Base-by-base conservation (phyloP, 2,888 invertebrate genomes). In the Schizotus pectinicornis region DNA sequence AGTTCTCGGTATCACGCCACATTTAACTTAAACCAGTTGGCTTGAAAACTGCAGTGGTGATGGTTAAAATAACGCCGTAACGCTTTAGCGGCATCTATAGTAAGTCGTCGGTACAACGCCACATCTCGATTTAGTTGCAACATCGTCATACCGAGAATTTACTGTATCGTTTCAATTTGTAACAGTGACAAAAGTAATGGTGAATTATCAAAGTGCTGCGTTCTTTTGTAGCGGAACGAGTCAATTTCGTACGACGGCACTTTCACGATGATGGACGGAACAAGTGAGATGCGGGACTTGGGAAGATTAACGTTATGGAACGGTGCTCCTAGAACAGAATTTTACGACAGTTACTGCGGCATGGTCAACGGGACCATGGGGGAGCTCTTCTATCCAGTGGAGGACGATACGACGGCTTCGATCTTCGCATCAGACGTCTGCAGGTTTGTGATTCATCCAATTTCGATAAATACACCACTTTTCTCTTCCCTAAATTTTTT, bases 391-490 rank as follows among this genome's bases (percentile, higher is more conserved):
- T 91, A 92, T 13, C 91, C 92, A 0, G 81, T 86, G 55, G 68
- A 80, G 0, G 80, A 84, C 0, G 83, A 85, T 43, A 78, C 83
- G 6, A 81, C 82, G 31, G 79, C 91, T 3, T 79, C 84, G 0
- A 78, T 94, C 58, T 94, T 92, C 78, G 85, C 88, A 0, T 81
- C 90, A 0, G 94, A 94, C 79, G 81, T 92, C 57, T 94, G 94
- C 84, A 87, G 92, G 86, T 91, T 73, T 50, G 60, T 14, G 30
- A 5, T 8, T 37, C 11, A 22, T 22, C 5, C 22, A 36, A 41
- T 14, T 14, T 41, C 6, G n/a, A n/a, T n/a, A n/a, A n/a, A n/a
- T n/a, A n/a, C n/a, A n/a, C n/a, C n/a, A n/a, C n/a, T n/a, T n/a
- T n/a, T n/a, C n/a, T n/a, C 12, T 41, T 13, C 9, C 22, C 22